Base-by-base conservation (phyloP, 2,888 invertebrate species). In the Yponomeuta cagnagella region DNA sequence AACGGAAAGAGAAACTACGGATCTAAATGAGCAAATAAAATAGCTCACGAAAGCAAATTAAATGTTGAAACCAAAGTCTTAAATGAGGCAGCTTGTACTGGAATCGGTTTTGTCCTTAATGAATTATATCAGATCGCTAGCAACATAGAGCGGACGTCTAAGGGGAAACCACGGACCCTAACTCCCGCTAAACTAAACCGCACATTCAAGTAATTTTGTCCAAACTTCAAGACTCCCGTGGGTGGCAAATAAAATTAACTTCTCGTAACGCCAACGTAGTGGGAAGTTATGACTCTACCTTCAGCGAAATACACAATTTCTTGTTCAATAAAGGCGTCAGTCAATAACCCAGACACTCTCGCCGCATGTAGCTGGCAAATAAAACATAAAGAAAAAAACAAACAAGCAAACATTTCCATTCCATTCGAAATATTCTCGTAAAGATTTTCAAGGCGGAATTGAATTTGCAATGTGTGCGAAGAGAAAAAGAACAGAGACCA, bases 371-470 rank as follows among this genome's bases (percentile, higher is more conserved):
- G 65, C 33, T 64, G 64, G 64, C 33, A 65, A 65, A 65, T 65
- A 79, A 77, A 81, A 77, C 75, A 76, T 72, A 78, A 77, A 75
- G 73, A 75, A 74, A 76, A 76, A 76, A 80, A 78, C 75, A 75
- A 77, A 77, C 79, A 80, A 80, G 78, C 77, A 83, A 84, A 86
- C 79, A 83, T 82, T 81, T 79, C 77, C 79, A 82, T 81, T 79
- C 77, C 79, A 82, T 82, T 80, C 77, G 75, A 75, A 79, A 78
- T 79, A 81, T 82, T 78, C 79, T 80, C 79, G 79, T 80, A 81
- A 82, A 84, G 78, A 81, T 83, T 86, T 82, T 77, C 74, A 76
- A 82, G 79, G 77, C 74, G 77, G 76, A 83, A 83, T 84, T 82
- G 79, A 81, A 83, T 85, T 86, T 84, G 80, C 81, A 83, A 58